A percentile compares a stretch with the other conserved stretches of the same genome.
Evolutionary conservation across 2,888 invertebrate species (phyloP).

Genomic region (Tiliacea aurago): DNA sequence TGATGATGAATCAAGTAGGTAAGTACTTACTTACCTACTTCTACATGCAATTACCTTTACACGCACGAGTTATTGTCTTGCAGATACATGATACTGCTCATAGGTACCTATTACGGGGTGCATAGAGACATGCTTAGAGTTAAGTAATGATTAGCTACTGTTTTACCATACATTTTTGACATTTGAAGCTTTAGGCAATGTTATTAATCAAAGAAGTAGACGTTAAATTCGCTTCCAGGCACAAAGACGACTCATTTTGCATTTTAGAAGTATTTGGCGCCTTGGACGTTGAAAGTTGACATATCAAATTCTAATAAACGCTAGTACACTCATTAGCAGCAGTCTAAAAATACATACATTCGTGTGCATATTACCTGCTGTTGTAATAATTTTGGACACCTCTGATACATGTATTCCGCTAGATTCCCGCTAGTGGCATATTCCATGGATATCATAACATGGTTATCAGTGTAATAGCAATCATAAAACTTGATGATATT

Average conservation of each 20-base stretch:
- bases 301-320: neutral
- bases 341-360: neutral
- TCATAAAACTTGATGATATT: constrained; percentile 94
- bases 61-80: neutral
- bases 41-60: no score
- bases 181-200: neutral
- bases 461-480: constrained; percentile 91
- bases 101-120: neutral
- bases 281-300: neutral
- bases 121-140: neutral
- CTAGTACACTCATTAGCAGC: neutral
- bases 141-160: neutral
- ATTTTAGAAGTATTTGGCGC: neutral
- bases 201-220: neutral
- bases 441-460: constrained; percentile 95
- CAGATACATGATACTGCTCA: neutral
- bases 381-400: constrained; percentile 88
- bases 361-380: constrained; percentile 87
- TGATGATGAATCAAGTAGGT: no score
- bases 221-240: neutral
- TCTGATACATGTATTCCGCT: constrained; percentile 92
- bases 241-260: neutral
- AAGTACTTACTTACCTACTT: no score
- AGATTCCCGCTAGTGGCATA: constrained; percentile 95
- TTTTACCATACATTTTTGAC: neutral